A percentile compares a stretch with the other conserved stretches of the same genome.
Evolutionary conservation across 2,797 vertebrate species (phyloP).

Genomic region (Taeniopygia guttata): DNA sequence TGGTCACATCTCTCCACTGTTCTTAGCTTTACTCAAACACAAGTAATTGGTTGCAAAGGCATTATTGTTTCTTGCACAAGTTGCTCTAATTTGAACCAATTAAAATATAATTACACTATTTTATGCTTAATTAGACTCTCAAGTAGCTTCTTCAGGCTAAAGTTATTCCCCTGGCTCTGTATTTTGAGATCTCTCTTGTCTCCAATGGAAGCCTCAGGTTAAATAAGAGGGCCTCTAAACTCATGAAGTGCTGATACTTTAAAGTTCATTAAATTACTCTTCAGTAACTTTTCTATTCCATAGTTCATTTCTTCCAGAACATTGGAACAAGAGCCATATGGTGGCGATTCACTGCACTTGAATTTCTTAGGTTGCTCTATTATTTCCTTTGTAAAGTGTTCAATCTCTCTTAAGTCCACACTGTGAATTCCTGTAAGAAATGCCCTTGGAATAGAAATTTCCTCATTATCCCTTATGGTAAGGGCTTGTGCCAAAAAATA

Average conservation of each 20-base stretch:
- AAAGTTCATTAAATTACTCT: neutral
- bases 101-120: constrained; percentile 43
- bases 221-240: neutral
- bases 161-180: neutral
- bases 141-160: constrained; percentile 18
- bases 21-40: neutral
- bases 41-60: neutral
- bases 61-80: constrained; percentile 43
- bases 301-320: constrained; percentile 8
- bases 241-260: neutral
- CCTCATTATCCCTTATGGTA: constrained; percentile 31
- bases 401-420: constrained; percentile 1
- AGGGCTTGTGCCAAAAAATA: constrained; percentile 29
- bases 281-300: constrained; percentile 1
- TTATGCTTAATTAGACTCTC: constrained; percentile 49
- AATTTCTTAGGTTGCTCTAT: constrained; percentile 24
- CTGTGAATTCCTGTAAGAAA: neutral
- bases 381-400: neutral
- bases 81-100: constrained; percentile 35
- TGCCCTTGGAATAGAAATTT: constrained; percentile 52
- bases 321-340: constrained; percentile 1
- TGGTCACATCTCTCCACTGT: neutral
- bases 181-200: neutral
- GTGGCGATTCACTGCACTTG: neutral
- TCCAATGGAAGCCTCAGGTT: neutral